A percentile compares a stretch with the other conserved stretches of the same genome.
These are phyloP conservation scores for Esox masquinongy DNA, from an alignment of 2,797 vertebrate species.

Conservation along the genomic window DNA sequence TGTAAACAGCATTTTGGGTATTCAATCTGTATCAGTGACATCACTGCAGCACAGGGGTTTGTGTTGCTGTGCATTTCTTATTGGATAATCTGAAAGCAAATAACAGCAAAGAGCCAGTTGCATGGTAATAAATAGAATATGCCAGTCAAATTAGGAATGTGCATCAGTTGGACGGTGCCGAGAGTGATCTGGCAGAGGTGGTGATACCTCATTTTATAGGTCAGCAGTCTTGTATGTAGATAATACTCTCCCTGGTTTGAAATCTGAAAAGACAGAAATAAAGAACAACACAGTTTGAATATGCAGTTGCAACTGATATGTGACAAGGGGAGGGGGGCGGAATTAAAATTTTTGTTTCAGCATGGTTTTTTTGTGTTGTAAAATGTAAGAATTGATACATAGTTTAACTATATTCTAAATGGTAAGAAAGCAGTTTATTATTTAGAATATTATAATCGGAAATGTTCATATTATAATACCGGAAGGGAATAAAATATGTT, in stretches of 20 bases:
- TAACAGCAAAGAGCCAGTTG: slow-evolving; percentile 46
- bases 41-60: slow-evolving; percentile 44
- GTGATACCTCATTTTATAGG: slow-evolving; percentile 61
- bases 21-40: slow-evolving; percentile 66
- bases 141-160: slow-evolving; percentile 71
- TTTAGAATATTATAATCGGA: background rate
- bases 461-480: background rate
- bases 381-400: background rate
- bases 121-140: slow-evolving; percentile 77
- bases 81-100: slow-evolving; percentile 68
- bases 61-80: slow-evolving; percentile 48
- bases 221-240: slow-evolving; percentile 60
- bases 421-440: background rate
- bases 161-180: slow-evolving; percentile 57
- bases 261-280: slow-evolving; percentile 19
- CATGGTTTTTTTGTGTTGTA: background rate
- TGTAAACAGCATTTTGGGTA: slow-evolving; percentile 55
- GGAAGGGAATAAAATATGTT: background rate
- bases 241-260: slow-evolving; percentile 37
- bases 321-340: background rate
- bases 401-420: background rate
- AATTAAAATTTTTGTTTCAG: no score
- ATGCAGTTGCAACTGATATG: slow-evolving; percentile 31
- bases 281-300: slow-evolving; percentile 18
- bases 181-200: slow-evolving; percentile 52